Evolutionary conservation across 2,113 vertebrate genomes (phyloP).

Genomic region (Caranx melampygus): DNA sequence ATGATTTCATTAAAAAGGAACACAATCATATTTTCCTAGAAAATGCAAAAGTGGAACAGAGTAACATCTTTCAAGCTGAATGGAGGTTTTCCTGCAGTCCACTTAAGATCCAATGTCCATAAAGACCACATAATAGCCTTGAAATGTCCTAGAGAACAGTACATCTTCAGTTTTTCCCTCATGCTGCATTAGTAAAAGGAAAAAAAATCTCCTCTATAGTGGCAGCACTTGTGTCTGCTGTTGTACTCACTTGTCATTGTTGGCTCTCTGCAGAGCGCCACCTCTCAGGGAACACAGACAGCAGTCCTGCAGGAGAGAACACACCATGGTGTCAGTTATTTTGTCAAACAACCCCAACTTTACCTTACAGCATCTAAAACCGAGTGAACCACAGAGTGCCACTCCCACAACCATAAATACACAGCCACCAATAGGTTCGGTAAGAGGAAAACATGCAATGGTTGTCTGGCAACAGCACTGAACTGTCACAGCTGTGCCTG

Average conservation of each 20-base stretch:
- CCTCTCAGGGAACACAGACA: constrained; percentile 96
- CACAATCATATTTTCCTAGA: background rate
- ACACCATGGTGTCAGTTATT: background rate
- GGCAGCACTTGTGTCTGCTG: background rate
- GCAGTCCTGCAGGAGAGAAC: constrained; percentile 87
- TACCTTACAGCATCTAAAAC: background rate
- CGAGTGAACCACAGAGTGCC: background rate
- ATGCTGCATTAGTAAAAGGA: background rate
- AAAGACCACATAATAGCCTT: background rate
- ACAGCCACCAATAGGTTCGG: background rate
- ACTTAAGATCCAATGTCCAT: background rate
- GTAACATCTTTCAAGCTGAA: background rate
- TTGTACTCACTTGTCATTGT: constrained; percentile 93
- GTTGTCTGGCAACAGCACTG: background rate
- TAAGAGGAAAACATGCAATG: background rate
- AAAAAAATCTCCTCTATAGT: background rate
- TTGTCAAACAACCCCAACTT: background rate
- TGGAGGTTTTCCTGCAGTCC: background rate
- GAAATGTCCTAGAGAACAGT: background rate
- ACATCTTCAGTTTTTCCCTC: background rate
- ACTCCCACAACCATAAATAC: background rate
- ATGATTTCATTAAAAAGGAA: background rate
- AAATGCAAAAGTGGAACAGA: background rate
- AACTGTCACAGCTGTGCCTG: background rate
- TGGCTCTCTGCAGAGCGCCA: constrained; percentile 95